phyloP scores from a whole-genome alignment of 2,113 vertebrate species.

The Podarcis muralis region DNA sequence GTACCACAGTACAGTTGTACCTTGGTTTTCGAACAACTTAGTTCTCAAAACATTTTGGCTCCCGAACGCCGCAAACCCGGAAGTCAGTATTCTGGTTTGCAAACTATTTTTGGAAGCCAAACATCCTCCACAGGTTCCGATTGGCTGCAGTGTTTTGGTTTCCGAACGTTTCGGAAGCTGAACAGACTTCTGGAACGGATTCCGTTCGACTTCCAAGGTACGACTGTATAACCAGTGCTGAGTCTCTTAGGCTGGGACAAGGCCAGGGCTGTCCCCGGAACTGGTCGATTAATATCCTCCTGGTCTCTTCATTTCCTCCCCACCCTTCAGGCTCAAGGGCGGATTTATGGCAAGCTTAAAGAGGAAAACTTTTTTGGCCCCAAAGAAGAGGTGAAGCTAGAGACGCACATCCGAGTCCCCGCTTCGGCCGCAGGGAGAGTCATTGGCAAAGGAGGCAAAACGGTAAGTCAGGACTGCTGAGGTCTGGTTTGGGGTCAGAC shows the following conservation, averaged over 20 bases:
- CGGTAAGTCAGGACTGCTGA: constrained; percentile 75
- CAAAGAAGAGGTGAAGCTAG: constrained; percentile 94
- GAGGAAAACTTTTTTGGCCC: constrained; percentile 95
- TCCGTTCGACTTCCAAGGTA: too few relatives aligned
- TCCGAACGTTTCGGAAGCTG: too few relatives aligned
- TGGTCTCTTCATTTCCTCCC: not conserved
- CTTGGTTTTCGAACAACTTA: too few relatives aligned
- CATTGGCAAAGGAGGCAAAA: constrained; percentile 95
- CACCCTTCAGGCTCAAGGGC: constrained; percentile 84
- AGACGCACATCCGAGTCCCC: constrained; percentile 92
- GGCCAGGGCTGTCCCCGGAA: not conserved
- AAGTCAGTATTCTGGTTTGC: too few relatives aligned
- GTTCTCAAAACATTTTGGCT: too few relatives aligned
- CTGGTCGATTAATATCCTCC: not conserved
- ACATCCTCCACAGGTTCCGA: too few relatives aligned
- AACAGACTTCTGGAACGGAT: too few relatives aligned
- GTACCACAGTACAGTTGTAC: too few relatives aligned
- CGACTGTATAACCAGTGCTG: not conserved
- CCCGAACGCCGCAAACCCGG: too few relatives aligned
- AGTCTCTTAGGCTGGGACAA: not conserved
- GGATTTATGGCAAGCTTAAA: constrained; percentile 95
- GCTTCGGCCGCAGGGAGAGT: constrained; percentile 90
- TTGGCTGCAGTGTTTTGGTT: too few relatives aligned
- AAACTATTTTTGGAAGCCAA: too few relatives aligned
- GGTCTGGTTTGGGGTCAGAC: not conserved